Evolutionary conservation across 2,888 invertebrate species (phyloP), one percentile per base, ranked within the genome.

Genomic region (Anaspis maculata): DNA sequence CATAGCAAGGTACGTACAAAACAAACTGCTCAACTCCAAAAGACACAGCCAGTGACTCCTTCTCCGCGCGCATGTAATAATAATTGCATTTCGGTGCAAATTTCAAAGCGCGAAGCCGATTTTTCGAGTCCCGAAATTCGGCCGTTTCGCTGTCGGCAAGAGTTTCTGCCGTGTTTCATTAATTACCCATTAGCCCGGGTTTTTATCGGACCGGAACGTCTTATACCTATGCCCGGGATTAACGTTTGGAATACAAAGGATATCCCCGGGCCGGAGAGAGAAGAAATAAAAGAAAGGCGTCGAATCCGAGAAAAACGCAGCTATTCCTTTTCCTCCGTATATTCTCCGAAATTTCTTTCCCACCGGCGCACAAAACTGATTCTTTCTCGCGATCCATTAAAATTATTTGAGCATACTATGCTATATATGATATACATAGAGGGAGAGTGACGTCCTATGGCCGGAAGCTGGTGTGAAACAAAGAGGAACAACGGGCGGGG

Each of bases 351-450:
- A 10, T 50, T 52, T 54, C 54, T 47, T 53, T 51, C 49, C 51
- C 44, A 47, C 55, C 49, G 46, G 49, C 56, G 50, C 44, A 49
- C 53, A 55, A 56, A 57, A 57, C 57, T 54, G 57, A 59, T 58
- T 61, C 59, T 59, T 56, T 56, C 57, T 49, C 55, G 59, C 61
- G 61, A 62, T 62, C 64, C 63, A 64, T 64, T 64, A 63, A 63
- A 64, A 63, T 64, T 63, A 64, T 62, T 62, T 55, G 59, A 55
- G 53, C 60, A 55, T 53, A 56, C 58, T 53, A 51, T 49, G 46
- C 47, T 53, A 54, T 55, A 51, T 57, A 57, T 57, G 60, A 61
- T 61, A 61, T 60, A 61, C 61, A 61, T 59, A 61, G 54, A 37
- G 45, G 45, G 49, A 55, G 48, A 42, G 48, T 54, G 57, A 42